Conservation (phyloP, 2,797 vertebrate species). For the Scomberomorus guttatus region DNA sequence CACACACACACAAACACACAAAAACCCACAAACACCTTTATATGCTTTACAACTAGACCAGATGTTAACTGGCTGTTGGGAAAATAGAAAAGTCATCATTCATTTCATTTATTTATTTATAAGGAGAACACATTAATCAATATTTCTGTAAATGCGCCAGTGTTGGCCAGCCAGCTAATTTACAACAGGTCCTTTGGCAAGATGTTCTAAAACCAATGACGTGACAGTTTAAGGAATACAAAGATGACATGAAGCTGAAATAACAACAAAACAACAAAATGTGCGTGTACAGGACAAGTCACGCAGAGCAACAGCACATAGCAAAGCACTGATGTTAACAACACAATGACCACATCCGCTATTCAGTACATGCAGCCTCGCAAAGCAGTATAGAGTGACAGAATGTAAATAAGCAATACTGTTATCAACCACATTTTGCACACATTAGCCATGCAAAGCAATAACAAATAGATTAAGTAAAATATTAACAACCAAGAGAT, state of each 20-base stretch:
- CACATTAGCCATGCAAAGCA: too few species aligned
- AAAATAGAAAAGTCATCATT: not conserved
- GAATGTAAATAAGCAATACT: too few species aligned
- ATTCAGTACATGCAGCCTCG: not conserved
- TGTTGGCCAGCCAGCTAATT: not conserved
- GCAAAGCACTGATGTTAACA: not conserved
- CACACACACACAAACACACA: slow-evolving; percentile 15
- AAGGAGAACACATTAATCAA: not conserved
- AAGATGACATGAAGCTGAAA: not conserved
- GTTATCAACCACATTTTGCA: too few species aligned
- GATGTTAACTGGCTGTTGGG: not conserved
- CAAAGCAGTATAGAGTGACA: not conserved
- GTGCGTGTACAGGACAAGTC: not conserved
- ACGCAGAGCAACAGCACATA: not conserved
- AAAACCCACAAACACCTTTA: not conserved
- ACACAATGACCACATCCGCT: too few species aligned
- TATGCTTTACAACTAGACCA: not conserved
- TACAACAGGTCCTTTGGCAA: not conserved
- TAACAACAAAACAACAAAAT: too few species aligned
- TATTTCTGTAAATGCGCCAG: not conserved
- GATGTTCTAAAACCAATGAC: not conserved
- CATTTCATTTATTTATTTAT: not conserved
- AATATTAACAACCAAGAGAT: too few species aligned
- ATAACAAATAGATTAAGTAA: too few species aligned
- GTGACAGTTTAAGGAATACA: not conserved